Percentiles rank a stretch among this genome's conserved stretches.
Conservation (phyloP, 2,113 vertebrate species). For the Leptodactylus fuscus region DNA sequence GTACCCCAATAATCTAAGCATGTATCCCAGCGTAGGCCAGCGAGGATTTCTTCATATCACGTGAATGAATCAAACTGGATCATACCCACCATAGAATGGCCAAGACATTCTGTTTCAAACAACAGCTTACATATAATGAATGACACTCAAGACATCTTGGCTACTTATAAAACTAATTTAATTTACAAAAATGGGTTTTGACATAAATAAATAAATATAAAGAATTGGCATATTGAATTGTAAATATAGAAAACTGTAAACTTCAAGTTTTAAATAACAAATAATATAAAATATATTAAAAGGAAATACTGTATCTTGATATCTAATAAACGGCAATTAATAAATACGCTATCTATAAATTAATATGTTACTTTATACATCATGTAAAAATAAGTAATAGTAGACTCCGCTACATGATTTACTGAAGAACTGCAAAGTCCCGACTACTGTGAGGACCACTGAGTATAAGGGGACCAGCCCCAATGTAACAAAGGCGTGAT, state of each 20-base stretch:
- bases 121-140: too few relatives aligned
- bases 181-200: constrained; percentile 26
- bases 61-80: too few relatives aligned
- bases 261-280: constrained; percentile 29
- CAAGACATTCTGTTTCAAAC: too few relatives aligned
- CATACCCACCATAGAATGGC: too few relatives aligned
- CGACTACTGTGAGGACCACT: not conserved
- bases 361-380: not conserved
- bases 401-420: not conserved
- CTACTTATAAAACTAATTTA: constrained; percentile 37
- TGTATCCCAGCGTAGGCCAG: too few relatives aligned
- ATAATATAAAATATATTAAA: constrained; percentile 8
- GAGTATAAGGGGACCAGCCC: not conserved
- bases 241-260: constrained; percentile 14
- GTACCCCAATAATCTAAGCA: too few relatives aligned
- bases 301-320: not conserved
- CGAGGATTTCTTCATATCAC: too few relatives aligned
- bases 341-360: constrained; percentile 22
- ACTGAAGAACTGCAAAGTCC: not conserved
- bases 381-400: not conserved
- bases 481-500: not conserved
- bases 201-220: constrained; percentile 52
- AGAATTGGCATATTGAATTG: not conserved
- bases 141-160: not conserved
- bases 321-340: not conserved